A percentile compares a stretch with the other conserved stretches of the same genome.
These are phyloP conservation scores for Tachycineta bicolor DNA, from an alignment of 2,113 vertebrate genomes.

Conservation along the genomic window DNA sequence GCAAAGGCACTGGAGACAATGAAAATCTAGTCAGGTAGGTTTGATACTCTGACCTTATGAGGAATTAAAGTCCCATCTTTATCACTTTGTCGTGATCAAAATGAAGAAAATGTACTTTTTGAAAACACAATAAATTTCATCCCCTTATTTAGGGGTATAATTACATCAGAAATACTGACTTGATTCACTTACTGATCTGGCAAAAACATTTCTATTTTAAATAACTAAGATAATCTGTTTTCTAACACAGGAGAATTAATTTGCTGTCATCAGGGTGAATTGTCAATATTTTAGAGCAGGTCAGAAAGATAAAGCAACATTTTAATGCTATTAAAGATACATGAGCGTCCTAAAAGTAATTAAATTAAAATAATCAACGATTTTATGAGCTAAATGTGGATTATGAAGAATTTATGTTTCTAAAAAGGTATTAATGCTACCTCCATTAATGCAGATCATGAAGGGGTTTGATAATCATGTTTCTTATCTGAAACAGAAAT, in stretches of 20 bases:
- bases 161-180: slow-evolving; percentile 41
- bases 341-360: background rate
- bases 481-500: slow-evolving; percentile 67
- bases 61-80: slow-evolving; percentile 76
- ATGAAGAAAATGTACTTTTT: background rate
- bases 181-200: slow-evolving; percentile 71
- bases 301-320: slow-evolving; percentile 26
- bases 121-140: background rate
- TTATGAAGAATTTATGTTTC: background rate
- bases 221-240: slow-evolving; percentile 42
- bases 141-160: background rate
- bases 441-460: background rate
- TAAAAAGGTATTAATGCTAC: background rate
- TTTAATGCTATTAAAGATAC: slow-evolving; percentile 8
- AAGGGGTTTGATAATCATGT: background rate
- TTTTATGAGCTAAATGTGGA: background rate
- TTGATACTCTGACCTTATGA: slow-evolving; percentile 40
- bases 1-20: slow-evolving; percentile 94
- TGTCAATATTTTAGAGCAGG: background rate
- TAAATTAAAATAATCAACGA: background rate
- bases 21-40: slow-evolving; percentile 97
- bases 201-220: slow-evolving; percentile 76
- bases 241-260: slow-evolving; percentile 21
- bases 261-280: background rate
- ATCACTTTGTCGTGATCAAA: slow-evolving; percentile 64